Evolutionary conservation across 2,797 vertebrate genomes (phyloP).

Genomic region (Podarcis siculus): DNA sequence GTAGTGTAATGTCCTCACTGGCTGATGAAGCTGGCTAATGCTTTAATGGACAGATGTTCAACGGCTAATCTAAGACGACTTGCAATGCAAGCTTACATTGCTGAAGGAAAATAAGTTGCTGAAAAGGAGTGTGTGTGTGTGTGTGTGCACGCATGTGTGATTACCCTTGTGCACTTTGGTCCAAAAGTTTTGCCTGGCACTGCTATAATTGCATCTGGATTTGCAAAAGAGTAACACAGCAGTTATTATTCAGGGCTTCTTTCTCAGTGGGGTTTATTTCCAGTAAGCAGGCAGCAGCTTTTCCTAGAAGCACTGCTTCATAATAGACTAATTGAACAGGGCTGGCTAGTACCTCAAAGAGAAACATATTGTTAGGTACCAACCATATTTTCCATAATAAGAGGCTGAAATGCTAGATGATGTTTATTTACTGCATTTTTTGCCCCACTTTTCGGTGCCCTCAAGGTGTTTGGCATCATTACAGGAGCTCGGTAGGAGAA

Average conservation of each 20-base stretch:
- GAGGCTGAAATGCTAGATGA: neutral
- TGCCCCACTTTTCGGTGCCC: neutral
- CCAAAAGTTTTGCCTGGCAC: constrained; percentile 1
- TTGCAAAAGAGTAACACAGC: constrained; percentile 1
- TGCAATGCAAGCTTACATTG: neutral
- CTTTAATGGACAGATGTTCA: constrained; percentile 28
- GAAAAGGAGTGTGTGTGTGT: neutral
- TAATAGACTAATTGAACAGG: constrained; percentile 25
- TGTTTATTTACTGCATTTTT: neutral
- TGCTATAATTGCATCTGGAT: constrained; percentile 17
- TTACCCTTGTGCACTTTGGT: neutral
- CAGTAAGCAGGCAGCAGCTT: constrained; percentile 25
- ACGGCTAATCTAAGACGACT: constrained; percentile 8
- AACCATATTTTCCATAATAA: constrained; percentile 21
- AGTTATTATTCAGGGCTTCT: constrained; percentile 13
- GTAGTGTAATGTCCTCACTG: neutral
- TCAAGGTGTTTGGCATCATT: neutral
- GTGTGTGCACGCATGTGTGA: neutral
- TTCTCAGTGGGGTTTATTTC: constrained; percentile 48
- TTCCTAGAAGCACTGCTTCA: constrained; percentile 40
- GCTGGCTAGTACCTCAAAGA: constrained; percentile 22
- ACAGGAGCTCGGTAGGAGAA: neutral
- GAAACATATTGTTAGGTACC: constrained; percentile 19
- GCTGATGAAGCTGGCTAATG: neutral
- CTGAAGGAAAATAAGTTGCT: neutral